phyloP scores from a whole-genome alignment of 2,797 vertebrate species.

The Clarias pachynema region DNA sequence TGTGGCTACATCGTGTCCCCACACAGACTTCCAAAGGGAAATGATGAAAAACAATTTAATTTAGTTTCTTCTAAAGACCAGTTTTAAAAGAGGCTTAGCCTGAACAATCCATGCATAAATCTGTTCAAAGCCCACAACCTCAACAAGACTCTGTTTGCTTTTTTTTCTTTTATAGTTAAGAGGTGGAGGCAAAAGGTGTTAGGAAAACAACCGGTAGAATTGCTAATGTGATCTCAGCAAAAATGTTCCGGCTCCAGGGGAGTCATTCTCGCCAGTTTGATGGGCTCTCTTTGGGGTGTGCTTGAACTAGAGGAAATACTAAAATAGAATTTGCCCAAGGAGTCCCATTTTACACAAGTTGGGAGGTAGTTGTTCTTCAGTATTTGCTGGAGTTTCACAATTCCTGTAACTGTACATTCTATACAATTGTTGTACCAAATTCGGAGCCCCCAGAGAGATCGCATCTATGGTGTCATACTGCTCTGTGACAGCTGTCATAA shows the following conservation, averaged over 20 bases:
- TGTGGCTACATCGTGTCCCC: neutral
- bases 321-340: neutral
- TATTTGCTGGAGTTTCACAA: neutral
- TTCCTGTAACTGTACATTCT: neutral
- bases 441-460: neutral
- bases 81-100: neutral
- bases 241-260: neutral
- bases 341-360: neutral
- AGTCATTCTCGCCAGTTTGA: neutral
- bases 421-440: neutral
- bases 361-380: neutral
- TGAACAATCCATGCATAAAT: neutral
- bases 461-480: neutral
- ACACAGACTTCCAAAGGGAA: neutral
- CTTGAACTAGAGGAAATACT: neutral
- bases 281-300: neutral
- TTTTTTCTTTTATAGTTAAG: neutral
- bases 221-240: neutral
- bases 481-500: neutral
- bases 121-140: constrained; percentile 14
- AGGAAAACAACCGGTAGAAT: neutral
- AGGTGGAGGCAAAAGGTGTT: neutral
- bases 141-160: neutral
- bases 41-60: neutral
- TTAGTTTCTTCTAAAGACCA: neutral